Conservation (phyloP, 2,888 invertebrate genomes). For the Epistrophe eligans region DNA sequence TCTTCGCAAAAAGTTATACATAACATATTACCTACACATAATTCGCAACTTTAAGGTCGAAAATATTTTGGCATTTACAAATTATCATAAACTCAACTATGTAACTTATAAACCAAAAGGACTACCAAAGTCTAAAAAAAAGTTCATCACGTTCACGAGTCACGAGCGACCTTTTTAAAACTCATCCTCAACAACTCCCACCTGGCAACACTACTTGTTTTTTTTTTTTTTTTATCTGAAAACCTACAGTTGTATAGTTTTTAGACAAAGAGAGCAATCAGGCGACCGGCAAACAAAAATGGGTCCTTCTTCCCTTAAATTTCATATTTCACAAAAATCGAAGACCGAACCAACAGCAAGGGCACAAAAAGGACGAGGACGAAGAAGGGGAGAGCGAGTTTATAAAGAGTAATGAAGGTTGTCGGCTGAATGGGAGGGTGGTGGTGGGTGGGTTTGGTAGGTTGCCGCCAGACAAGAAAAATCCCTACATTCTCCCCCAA, state of each 20-base stretch:
- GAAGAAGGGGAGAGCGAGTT: conserved; percentile 4
- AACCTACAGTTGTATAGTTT: neutral
- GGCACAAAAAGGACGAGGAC: conserved; percentile 28
- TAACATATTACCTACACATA: no score
- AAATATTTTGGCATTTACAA: no score
- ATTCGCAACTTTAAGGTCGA: no score
- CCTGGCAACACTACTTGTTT: conserved; percentile 30
- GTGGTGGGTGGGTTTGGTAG: conserved; percentile 26
- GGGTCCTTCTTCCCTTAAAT: conserved; percentile 35
- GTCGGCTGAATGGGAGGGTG: neutral
- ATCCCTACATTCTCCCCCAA: conserved; percentile 23
- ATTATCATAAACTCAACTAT: no score
- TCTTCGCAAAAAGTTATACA: no score
- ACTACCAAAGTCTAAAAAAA: neutral
- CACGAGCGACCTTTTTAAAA: conserved; percentile 10
- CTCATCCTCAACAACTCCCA: neutral
- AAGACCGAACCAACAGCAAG: conserved; percentile 2
- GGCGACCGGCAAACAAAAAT: conserved; percentile 26
- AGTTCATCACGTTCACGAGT: neutral
- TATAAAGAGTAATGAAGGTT: conserved; percentile 23
- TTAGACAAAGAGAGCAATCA: conserved; percentile 42
- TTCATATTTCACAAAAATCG: conserved; percentile 2
- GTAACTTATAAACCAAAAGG: neutral
- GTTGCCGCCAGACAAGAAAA: conserved; percentile 71
- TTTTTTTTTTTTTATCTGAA: neutral